phyloP scores from a whole-genome alignment of 2,113 vertebrate species.

The Myrmecophaga tridactyla region DNA sequence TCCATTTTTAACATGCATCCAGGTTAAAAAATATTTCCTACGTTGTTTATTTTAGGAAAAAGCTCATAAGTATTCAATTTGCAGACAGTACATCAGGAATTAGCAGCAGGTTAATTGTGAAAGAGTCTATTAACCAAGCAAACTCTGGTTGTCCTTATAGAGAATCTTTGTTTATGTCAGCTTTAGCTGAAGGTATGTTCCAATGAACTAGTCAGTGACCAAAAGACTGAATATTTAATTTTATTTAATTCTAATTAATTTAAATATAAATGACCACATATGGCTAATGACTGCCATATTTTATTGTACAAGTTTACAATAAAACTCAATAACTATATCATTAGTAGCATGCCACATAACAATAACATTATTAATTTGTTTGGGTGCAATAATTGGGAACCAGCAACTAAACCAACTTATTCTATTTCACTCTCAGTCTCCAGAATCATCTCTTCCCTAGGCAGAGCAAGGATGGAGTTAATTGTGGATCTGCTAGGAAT shows the following conservation, averaged over 20 bases:
- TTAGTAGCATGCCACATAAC: not conserved
- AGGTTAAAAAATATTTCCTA: not conserved
- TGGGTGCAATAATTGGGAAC: too few species aligned
- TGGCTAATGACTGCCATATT: not conserved
- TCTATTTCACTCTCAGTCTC: not conserved
- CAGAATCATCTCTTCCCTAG: too few species aligned
- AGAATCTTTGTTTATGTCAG: not conserved
- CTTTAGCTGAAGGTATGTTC: not conserved
- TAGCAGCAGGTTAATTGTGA: not conserved
- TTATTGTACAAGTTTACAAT: not conserved
- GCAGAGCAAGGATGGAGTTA: not conserved
- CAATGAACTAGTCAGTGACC: not conserved
- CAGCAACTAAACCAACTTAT: accelerated
- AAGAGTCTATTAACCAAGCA: not conserved
- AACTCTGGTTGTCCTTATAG: accelerated
- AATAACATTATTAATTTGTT: not conserved
- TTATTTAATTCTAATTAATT: not conserved
- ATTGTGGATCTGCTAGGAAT: not conserved
- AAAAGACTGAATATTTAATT: not conserved
- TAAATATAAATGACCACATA: not conserved
- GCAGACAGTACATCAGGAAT: not conserved
- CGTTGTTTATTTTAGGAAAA: not conserved
- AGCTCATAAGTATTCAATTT: not conserved
- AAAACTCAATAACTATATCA: not conserved
- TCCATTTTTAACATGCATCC: not conserved